A percentile compares a stretch with the other conserved stretches of the same genome.
phyloP scores from a whole-genome alignment of 2,113 vertebrate genomes.

The Capreolus pygargus region DNA sequence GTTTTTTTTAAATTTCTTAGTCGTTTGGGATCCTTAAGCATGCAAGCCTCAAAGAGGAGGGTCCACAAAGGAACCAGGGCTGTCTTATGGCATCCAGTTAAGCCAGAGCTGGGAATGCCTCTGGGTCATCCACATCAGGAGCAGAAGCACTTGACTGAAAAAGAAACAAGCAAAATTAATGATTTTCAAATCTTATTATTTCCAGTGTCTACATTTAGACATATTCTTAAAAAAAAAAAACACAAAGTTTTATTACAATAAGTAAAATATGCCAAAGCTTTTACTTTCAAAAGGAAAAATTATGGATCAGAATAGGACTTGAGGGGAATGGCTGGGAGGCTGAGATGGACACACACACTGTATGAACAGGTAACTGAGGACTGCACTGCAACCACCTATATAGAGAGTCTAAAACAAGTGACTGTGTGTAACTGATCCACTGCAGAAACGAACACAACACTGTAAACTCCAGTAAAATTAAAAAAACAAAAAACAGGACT shows the following conservation, averaged over 20 bases:
- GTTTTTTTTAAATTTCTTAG: slow-evolving; percentile 86
- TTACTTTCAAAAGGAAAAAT: neutral
- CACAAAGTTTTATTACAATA: neutral
- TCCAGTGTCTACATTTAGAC: neutral
- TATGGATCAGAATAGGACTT: neutral
- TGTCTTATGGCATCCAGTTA: slow-evolving; percentile 89
- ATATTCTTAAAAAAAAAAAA: neutral
- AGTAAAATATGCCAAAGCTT: neutral
- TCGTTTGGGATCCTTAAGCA: slow-evolving; percentile 98
- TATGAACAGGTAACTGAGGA: neutral
- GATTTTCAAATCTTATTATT: neutral
- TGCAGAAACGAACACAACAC: neutral
- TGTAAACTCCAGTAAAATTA: neutral
- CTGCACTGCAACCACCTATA: neutral
- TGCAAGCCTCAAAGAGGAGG: slow-evolving; percentile 97
- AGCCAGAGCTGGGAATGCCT: slow-evolving; percentile 98
- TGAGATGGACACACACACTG: neutral
- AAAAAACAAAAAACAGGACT: neutral
- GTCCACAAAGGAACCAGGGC: slow-evolving; percentile 86
- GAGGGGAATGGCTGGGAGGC: neutral
- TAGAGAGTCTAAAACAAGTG: neutral
- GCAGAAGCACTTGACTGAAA: slow-evolving; percentile 93
- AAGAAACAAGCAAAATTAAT: slow-evolving; percentile 60
- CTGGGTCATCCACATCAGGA: slow-evolving; percentile 98
- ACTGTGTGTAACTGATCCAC: neutral